These are phyloP conservation scores for Dysmachus trigonus DNA, from an alignment of 2,888 invertebrate genomes.

Conservation along the genomic window DNA sequence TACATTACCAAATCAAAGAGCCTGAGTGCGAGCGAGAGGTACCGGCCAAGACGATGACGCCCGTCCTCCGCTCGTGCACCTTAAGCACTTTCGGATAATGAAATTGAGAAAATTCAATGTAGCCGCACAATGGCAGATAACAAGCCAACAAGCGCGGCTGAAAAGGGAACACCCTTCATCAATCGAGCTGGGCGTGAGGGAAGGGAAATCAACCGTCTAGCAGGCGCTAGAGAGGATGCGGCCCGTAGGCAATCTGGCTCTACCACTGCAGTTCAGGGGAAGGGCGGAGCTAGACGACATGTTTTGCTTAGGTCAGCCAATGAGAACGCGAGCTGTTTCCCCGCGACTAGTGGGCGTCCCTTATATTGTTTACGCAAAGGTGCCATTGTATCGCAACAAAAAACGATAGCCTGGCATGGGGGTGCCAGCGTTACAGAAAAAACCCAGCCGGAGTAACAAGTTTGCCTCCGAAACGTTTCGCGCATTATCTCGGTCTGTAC, in stretches of 20 bases:
- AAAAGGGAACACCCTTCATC: neutral
- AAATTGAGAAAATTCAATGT: conserved; percentile 51
- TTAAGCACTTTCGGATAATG: conserved; percentile 36
- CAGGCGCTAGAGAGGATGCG: neutral
- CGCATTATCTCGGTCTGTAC: neutral
- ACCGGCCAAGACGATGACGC: neutral
- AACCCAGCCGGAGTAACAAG: neutral
- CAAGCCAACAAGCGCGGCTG: conserved; percentile 2
- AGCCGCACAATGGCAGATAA: conserved; percentile 25
- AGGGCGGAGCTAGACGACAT: neutral
- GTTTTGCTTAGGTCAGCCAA: neutral
- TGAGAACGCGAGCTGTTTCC: neutral
- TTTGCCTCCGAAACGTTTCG: neutral
- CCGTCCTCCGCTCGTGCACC: neutral
- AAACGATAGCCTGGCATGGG: neutral
- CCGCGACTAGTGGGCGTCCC: neutral
- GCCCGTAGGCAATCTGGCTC: neutral
- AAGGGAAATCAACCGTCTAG: neutral
- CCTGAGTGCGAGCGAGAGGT: neutral
- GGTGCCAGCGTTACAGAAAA: conserved; percentile 19
- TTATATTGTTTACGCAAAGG: neutral
- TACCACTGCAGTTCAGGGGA: neutral
- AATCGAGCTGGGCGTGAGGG: neutral
- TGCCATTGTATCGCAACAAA: neutral
- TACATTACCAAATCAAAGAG: conserved; percentile 15